Evolutionary conservation across 2,797 vertebrate species (phyloP), one percentile per base, ranked within the genome.

Genomic region (Stomatorhinus walkeri): DNA sequence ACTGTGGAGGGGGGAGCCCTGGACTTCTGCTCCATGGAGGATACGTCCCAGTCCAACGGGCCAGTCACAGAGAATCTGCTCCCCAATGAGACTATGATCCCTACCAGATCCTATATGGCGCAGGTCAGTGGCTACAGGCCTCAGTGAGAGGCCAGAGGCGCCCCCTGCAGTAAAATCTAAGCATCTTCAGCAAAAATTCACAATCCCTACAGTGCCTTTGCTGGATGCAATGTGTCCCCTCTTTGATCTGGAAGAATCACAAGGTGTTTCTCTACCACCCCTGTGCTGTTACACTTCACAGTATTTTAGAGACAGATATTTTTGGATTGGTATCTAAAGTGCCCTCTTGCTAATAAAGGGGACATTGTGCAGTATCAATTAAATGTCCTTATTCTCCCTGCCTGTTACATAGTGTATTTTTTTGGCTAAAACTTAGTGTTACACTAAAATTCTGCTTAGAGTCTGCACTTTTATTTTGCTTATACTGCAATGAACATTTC

Each of bases 71-170:
- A 92, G 90, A 48, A 87, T 64, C 93, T 94, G 87, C 89, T 93
- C 10, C 16, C 89, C 36, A 92, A 91, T 56, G 93, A 91, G 90
- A 93, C 88, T 0, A 2, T 90, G 0, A 86, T 48, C 32, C 32
- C 90, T 0, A 3, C 4, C 12, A 93, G 92, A 46, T 92, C 93
- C 91, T 99, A 98, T 91, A 95, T 96, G 94, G 96, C 97, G 2
- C 97, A 99, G 93, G 94, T 94, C 90, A 97, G 94, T 0, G 97
- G 97, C 89, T 98, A 99, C 91, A 94, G 97, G 94, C 97, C 96
- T 4, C 98, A 99, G 93, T 98, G 91, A 94, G 68, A 46, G 89
- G 19, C 40, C 6, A 19, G 40, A n/a, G n/a, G 12, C 1, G 1
- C 83, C 59, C 3, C 84, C 28, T 54, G 24, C 81, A 43, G 56